Base-by-base conservation (phyloP, 2,888 invertebrate genomes). In the Eubasilissa splendida region DNA sequence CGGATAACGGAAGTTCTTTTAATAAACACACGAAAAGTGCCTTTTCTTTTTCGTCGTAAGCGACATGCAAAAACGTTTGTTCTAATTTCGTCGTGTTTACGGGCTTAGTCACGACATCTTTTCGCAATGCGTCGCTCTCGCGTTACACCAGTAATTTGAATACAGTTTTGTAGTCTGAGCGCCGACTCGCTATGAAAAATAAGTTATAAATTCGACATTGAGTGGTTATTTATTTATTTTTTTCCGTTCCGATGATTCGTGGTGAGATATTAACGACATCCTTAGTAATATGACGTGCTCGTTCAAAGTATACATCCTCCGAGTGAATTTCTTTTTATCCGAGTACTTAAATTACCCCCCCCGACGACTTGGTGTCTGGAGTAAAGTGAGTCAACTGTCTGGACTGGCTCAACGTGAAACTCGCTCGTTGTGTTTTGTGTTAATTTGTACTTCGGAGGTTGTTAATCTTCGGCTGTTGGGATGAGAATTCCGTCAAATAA, bases 1-100 rank as follows among this genome's bases (percentile, higher is more conserved):
- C 59, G 80, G 60, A 70, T 80, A 80, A 76, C 80, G 80, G 80
- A 80, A 80, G 80, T 80, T 80, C 80, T 80, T 80, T 76, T 80
- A 60, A 80, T 80, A 33, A 12, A 33, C 33, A 33, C 63, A 33
- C 33, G 33, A 63, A 33, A 68, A 68, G 52, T 68, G 50, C 50
- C 68, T 53, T 53, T 60, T 22, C 60, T 60, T 60, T 60, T 60
- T 8, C 60, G n/a, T n/a, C 42, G 7, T 42, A 42, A 42, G 42
- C 63, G 63, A 63, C 63, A 42, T 7, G 22, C 31, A 63, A 63
- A 59, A 63, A 63, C 31, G 22, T 63, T 11, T 63, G 31, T 63
- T 63, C 63, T 63, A 63, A 31, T 31, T 63, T n/a, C 63, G 31
- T 63, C 63, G 60, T 63, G 31, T 63, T 63, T 63, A 8, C 12